phyloP scores from a whole-genome alignment of 2,888 invertebrate genomes.

The Hedychridium roseum region DNA sequence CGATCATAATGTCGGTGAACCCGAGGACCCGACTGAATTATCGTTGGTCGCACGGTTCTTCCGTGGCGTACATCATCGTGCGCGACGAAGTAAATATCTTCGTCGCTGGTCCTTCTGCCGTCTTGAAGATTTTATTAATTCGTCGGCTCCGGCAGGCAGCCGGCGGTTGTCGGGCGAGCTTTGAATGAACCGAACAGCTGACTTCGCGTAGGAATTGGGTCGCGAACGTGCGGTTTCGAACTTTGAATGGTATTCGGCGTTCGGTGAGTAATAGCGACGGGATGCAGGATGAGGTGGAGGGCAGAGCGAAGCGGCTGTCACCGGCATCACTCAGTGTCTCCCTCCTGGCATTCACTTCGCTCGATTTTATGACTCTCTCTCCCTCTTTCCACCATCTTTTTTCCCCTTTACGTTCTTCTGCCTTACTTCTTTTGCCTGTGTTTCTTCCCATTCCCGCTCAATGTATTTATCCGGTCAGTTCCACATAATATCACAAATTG shows the following conservation, averaged over 20 bases:
- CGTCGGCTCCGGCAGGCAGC: constrained; percentile 20
- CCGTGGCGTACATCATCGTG: too few species aligned
- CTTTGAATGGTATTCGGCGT: constrained; percentile 57
- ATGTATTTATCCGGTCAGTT: constrained; percentile 16
- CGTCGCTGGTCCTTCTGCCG: too few species aligned
- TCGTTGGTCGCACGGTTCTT: too few species aligned
- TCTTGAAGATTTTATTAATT: too few species aligned
- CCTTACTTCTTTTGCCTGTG: constrained; percentile 16
- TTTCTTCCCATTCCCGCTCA: constrained; percentile 18
- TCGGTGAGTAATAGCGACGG: constrained; percentile 57
- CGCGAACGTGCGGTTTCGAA: constrained; percentile 58
- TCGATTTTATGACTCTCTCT: constrained; percentile 54
- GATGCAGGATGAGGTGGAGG: constrained; percentile 37
- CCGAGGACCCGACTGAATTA: too few species aligned
- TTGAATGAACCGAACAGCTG: constrained; percentile 53
- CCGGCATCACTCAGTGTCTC: constrained; percentile 55
- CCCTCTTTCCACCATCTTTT: constrained; percentile 19
- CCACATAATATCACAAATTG: constrained; percentile 28
- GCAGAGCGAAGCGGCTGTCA: constrained; percentile 45
- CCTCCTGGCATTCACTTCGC: constrained; percentile 46
- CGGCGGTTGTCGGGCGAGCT: constrained; percentile 37
- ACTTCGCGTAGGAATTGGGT: constrained; percentile 54
- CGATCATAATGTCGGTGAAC: too few species aligned
- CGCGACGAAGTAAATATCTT: too few species aligned
- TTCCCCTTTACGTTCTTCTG: constrained; percentile 7